Conservation (phyloP, 2,113 vertebrate species). For the Cinclus mexicanus region DNA sequence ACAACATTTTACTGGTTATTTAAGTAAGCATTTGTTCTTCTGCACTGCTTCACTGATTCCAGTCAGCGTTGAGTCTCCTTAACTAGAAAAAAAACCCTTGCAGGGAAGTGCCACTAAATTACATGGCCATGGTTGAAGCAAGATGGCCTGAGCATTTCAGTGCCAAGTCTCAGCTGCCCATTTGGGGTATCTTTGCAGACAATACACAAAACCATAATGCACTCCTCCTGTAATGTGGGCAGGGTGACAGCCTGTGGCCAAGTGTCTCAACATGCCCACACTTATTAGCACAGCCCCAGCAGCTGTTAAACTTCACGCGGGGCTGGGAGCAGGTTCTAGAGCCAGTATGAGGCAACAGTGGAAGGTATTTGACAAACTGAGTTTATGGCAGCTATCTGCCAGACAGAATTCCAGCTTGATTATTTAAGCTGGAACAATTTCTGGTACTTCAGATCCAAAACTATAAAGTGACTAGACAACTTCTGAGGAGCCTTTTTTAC, state of each 20-base stretch:
- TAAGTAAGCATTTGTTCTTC: not conserved
- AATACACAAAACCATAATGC: not conserved
- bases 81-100: not conserved
- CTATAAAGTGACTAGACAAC: not conserved
- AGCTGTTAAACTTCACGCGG: not conserved
- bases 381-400: not conserved
- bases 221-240: not conserved
- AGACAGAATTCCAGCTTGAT: not conserved
- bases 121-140: not conserved
- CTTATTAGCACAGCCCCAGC: not conserved
- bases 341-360: not conserved
- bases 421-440: not conserved
- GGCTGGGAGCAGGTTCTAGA: not conserved
- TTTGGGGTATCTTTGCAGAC: not conserved
- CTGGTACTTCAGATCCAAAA: not conserved
- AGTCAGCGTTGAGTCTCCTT: not conserved
- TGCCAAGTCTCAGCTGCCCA: not conserved
- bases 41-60: rapidly evolving
- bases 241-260: not conserved
- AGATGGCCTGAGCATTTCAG: not conserved
- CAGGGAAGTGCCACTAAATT: not conserved
- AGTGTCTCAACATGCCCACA: not conserved
- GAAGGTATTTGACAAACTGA: not conserved
- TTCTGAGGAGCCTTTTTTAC: not conserved
- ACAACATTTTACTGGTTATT: not conserved